phyloP scores from a whole-genome alignment of 30 jellyfish, hydroid and myxozoan genomes.

The Pseudorhiza aurosa region DNA sequence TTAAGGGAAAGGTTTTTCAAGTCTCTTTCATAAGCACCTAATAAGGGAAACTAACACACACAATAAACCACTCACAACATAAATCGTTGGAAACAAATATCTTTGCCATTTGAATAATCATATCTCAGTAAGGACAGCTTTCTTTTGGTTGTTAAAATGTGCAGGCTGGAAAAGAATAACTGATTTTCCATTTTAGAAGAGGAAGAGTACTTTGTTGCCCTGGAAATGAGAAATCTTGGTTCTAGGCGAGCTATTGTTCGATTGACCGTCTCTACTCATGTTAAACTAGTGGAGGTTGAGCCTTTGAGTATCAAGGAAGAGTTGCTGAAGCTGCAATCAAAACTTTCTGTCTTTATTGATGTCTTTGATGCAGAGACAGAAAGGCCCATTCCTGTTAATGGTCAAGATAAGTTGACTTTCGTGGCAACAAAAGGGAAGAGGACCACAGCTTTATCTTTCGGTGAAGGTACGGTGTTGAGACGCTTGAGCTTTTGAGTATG shows the following conservation, averaged over 20 bases:
- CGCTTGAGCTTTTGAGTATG: too few species aligned
- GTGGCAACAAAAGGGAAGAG: background rate
- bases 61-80: too few species aligned
- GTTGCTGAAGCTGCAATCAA: constrained; percentile 22
- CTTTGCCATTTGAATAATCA: too few species aligned
- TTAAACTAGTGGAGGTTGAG: background rate
- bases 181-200: background rate
- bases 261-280: background rate
- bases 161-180: background rate
- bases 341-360: constrained; percentile 6
- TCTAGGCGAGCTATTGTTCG: constrained; percentile 15
- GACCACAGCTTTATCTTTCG: background rate
- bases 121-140: too few species aligned
- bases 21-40: too few species aligned
- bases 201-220: constrained; percentile 16
- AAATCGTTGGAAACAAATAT: too few species aligned
- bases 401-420: background rate
- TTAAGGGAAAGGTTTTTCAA: too few species aligned
- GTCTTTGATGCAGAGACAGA: background rate
- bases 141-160: too few species aligned
- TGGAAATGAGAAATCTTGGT: constrained; percentile 38
- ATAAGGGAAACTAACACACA: too few species aligned
- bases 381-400: background rate
- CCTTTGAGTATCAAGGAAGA: constrained; percentile 17
- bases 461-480: background rate